Evolutionary conservation across 2,797 vertebrate species (phyloP), one percentile per base, ranked within the genome.

Genomic region (Phylloscopus collybita): DNA sequence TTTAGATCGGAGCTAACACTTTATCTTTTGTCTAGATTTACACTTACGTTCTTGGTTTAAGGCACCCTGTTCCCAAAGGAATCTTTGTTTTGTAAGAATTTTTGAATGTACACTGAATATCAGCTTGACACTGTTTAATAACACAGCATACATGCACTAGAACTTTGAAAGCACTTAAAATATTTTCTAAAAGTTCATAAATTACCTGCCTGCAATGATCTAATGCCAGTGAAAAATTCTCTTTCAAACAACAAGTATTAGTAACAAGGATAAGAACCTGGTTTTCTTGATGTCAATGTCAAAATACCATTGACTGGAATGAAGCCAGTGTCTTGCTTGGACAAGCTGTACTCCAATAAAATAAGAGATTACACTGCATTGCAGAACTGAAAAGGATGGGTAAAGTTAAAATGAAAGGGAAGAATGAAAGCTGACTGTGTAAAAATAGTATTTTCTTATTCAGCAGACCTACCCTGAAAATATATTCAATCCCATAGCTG

Each of bases 301-400:
- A 86, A 92, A 96, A 94, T 26, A 84, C 18, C 64, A 86, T 17
- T 47, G 45, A 80, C 49, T 93, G 80, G 85, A 96, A 79, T 34
- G 73, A 90, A 88, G 80, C 73, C 86, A 80, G 60, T 44, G 71
- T 92, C 92, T 95, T 6, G 1, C 49, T 47, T 64, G 72, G 74
- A 79, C 59, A 57, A 34, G 49, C 60, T 90, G 64, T 85, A 70
- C 75, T 95, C 64, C 53, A 78, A 29, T 81, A 96, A 93, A 92
- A 88, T 6, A 85, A 85, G 50, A 78, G 71, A 94, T 92, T 86
- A 93, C 74, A 87, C 83, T 94, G 90, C 86, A 88, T 30, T 86
- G 80, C 92, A 96, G 91, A 94, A 92, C 64, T 85, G 75, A 89
- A 92, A 93, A 78, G 34, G 51, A 91, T 36, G 70, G 79, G 29